Evolutionary conservation across 2,888 invertebrate species (phyloP), one percentile per base, ranked within the genome.

Genomic region (Ditula angustiorana): DNA sequence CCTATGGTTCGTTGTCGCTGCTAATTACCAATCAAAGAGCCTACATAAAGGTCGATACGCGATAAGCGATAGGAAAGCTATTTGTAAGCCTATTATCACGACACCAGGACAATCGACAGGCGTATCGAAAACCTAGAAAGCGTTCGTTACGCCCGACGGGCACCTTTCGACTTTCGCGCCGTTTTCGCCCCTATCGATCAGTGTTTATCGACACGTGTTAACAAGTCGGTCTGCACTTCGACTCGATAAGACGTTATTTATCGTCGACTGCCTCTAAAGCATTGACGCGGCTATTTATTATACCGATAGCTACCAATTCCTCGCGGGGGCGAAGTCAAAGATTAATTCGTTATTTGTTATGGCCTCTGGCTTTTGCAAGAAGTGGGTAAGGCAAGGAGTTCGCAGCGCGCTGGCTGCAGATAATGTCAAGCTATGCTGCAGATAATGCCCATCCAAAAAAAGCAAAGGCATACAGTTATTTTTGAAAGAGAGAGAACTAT

Each of bases 171-270:
- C 64, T 69, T 68, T 71, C 59, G 66, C 68, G 65, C 59, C 53
- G 58, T 67, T 62, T 66, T 66, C 71, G 69, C 69, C 74, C 74
- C 77, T 73, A 81, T 81, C 82, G 80, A 82, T 83, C 83, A 81
- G 68, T 61, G 68, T 71, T 74, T 81, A 82, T 80, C 82, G 81
- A 84, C 83, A 81, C 81, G 82, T 87, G 86, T 87, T 85, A 83
- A 85, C 87, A 84, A 79, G 80, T 75, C 75, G 80, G 74, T 71
- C 72, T 76, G 73, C 75, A 75, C 79, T 73, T 69, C 75, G 74
- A 68, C 67, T 72, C 74, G 82, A 83, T 83, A 85, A 82, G 74
- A 55, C 57, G 69, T 82, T 79, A 82, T 86, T 85, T 86, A 78
- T 78, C 73, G 70, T 53, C 65, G 47, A 19, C 67, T 58, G 70